These are phyloP conservation scores for Mirza zaza DNA, from an alignment of 2,113 vertebrate species.

Conservation along the genomic window DNA sequence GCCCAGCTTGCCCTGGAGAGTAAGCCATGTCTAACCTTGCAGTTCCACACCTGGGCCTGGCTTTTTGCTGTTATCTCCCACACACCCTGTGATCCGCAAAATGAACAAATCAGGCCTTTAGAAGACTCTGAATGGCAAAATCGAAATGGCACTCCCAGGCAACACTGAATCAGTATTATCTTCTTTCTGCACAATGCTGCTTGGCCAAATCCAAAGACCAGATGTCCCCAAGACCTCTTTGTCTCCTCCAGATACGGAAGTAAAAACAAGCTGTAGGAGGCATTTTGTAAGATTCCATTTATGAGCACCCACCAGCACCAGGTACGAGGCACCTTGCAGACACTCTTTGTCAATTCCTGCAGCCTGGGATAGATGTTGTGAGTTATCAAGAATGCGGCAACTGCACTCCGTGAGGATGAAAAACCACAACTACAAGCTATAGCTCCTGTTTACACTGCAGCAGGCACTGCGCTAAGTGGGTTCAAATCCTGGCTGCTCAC, in stretches of 20 bases:
- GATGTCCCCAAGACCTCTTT: background rate
- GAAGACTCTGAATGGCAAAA: background rate
- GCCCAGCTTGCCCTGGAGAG: background rate
- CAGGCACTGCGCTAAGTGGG: background rate
- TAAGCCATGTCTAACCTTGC: background rate
- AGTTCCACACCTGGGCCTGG: background rate
- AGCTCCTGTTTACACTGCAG: background rate
- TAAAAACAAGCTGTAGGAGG: background rate
- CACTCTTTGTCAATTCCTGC: background rate
- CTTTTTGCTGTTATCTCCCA: background rate
- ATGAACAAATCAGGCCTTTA: background rate
- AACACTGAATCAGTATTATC: background rate
- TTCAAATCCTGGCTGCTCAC: background rate
- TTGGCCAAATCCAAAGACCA: background rate
- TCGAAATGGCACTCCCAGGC: background rate
- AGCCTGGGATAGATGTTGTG: no score
- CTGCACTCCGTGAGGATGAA: background rate
- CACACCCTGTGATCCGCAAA: background rate
- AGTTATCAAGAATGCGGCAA: background rate
- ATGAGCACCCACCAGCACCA: background rate
- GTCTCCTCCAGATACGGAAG: background rate
- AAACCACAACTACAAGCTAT: background rate
- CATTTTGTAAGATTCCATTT: background rate
- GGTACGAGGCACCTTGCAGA: background rate
- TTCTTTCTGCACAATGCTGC: background rate